These are phyloP conservation scores for Pemphredon lugubris DNA, from an alignment of 2,888 invertebrate genomes.

Conservation along the genomic window DNA sequence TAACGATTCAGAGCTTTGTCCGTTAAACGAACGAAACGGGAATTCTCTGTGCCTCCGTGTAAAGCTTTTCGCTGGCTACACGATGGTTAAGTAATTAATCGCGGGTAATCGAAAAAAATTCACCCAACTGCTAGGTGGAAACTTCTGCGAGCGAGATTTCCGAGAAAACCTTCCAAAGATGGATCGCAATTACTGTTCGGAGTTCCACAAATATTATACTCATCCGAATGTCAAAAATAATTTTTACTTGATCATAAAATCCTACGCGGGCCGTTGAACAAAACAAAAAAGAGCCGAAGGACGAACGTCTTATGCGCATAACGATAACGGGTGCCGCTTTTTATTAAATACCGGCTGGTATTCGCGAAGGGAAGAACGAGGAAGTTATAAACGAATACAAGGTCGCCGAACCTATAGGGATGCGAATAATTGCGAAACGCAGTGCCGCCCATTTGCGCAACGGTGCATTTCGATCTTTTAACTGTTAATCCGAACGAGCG, in stretches of 20 bases:
- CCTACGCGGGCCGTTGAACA: too few species aligned
- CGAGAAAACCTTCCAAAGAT: not conserved
- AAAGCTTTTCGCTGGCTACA: not conserved
- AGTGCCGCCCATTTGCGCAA: constrained; percentile 21
- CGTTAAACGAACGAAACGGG: constrained; percentile 9
- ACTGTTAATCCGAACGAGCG: constrained; percentile 44
- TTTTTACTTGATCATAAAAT: too few species aligned
- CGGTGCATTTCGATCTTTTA: constrained; percentile 45
- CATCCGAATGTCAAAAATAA: too few species aligned
- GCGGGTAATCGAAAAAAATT: constrained; percentile 12
- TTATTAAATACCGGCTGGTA: too few species aligned
- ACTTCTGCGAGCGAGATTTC: too few species aligned
- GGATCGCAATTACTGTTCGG: too few species aligned
- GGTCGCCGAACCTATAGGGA: not conserved
- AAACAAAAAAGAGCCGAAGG: too few species aligned
- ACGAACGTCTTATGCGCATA: too few species aligned
- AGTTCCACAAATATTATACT: too few species aligned
- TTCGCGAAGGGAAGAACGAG: not conserved
- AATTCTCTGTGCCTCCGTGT: not conserved
- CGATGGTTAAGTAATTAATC: constrained; percentile 37
- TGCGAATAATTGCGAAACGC: constrained; percentile 31
- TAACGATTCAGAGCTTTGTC: constrained; percentile 34
- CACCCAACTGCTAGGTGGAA: too few species aligned
- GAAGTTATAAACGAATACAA: not conserved
- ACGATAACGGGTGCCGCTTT: too few species aligned